Base-by-base conservation (phyloP, 37 sponge, comb jelly and placozoan genomes). In the Amphimedon queenslandica region DNA sequence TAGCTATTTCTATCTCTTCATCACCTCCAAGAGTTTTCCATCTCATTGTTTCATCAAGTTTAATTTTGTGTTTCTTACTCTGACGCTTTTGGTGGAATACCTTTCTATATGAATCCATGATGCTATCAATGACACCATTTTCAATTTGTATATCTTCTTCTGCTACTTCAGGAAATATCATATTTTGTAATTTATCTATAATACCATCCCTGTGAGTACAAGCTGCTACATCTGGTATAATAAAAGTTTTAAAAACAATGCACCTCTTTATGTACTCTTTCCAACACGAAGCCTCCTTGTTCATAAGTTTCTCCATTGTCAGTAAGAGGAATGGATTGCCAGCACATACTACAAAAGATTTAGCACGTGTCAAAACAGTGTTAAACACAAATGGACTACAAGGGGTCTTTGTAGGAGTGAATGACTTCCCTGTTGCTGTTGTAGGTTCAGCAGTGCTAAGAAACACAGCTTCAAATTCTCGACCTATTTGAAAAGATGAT, bases 241-340 rank as follows among this genome's bases (percentile, higher is more conserved):
- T 8, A 33, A 89, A 72, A 11, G 90, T 57, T 3, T 66, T 64
- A 34, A 64, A 57, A 6, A 84, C 84, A 25, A 83, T 47, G 55
- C 90, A 89, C 27, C 76, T 73, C 39, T 61, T 80, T 23, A 89
- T 55, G 68, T 73, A 89, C 35, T 76, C 83, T n/a, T 63, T 84
- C 90, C 90, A 89, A 67, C 90, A 89, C n/a, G 51, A 47, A 18
- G 8, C 13, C 51, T 35, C 28, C 2, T 79, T 11, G 10, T 25
- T 55, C 43, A 84, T 67, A 20, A 30, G 23, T 41, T 80, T 38
- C 63, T 89, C 90, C 27, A 61, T 61, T 23, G 58, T 37, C 4
- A 89, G 76, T 1, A 89, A 64, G 35, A 73, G 57, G 67, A 84
- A 84, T 0, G 90, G 90, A 37, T 89, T 89, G n/a, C n/a, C n/a